These are phyloP conservation scores for Conomelus anceps DNA, from an alignment of 2,888 invertebrate species.

Conservation along the genomic window DNA sequence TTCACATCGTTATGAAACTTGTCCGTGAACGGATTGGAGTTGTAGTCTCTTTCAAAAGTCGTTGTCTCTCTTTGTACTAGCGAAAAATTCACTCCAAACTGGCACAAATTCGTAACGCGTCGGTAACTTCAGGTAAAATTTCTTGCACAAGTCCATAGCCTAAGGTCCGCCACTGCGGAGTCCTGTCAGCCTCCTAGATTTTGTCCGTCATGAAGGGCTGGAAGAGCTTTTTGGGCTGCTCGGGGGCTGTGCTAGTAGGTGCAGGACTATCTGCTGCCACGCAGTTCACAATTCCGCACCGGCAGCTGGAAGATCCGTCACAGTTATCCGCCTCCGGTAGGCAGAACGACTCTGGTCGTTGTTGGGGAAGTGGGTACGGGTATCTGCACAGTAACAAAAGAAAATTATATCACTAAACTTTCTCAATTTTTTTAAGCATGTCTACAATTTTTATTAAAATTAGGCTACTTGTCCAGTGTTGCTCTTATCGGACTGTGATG, in stretches of 20 bases:
- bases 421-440: no score
- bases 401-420: no score
- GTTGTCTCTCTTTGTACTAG: no score
- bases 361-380: background rate
- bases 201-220: constrained; percentile 65
- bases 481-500: no score
- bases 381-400: background rate
- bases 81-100: background rate
- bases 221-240: constrained; percentile 53
- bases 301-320: constrained; percentile 40
- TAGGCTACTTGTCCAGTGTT: no score
- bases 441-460: no score
- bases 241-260: constrained; percentile 39
- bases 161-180: no score
- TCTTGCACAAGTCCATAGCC: no score
- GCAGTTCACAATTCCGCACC: constrained; percentile 49
- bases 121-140: no score
- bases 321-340: constrained; percentile 27
- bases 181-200: no score
- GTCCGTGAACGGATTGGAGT: no score
- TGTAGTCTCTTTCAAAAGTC: no score
- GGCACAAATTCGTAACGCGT: background rate
- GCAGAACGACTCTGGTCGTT: constrained; percentile 7
- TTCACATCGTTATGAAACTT: background rate
- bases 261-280: constrained; percentile 41